These are phyloP conservation scores for Brachionus asplanchnoidis DNA, from an alignment of 1,140 invertebrate species.

Conservation along the genomic window DNA sequence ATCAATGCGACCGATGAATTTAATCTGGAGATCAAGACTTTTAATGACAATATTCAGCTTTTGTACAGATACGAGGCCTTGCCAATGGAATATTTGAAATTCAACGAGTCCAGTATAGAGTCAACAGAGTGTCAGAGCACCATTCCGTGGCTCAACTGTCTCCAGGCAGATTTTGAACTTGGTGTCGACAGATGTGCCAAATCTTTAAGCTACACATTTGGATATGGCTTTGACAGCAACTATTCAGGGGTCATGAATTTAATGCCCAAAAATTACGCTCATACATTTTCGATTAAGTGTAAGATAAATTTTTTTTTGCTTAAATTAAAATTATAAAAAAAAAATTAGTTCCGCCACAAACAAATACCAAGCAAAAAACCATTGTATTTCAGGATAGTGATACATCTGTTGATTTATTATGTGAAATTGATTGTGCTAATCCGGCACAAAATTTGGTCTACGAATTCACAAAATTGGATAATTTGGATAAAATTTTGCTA, in stretches of 20 bases:
- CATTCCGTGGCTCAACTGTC: not conserved
- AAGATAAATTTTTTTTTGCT: not conserved
- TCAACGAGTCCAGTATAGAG: not conserved
- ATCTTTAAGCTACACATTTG: not conserved
- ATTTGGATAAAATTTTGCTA: not conserved
- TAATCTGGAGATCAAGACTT: not conserved
- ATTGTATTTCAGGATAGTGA: not conserved
- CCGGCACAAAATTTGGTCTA: conserved; percentile 19
- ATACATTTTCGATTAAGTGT: not conserved
- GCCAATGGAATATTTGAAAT: conserved; percentile 17
- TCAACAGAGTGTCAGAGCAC: not conserved
- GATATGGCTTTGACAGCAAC: conserved; percentile 9
- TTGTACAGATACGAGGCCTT: not conserved
- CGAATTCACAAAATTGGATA: not conserved
- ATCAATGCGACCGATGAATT: not conserved
- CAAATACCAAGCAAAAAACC: not conserved
- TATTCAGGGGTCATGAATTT: not conserved
- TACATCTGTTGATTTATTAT: not conserved
- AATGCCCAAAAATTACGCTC: not conserved
- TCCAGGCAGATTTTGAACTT: not conserved
- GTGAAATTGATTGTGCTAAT: conserved; percentile 8
- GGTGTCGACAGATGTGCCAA: not conserved
- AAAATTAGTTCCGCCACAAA: not conserved
- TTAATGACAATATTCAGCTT: not conserved
- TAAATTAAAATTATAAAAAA: not conserved